These are phyloP conservation scores for Ctenomys sociabilis DNA, from an alignment of 2,113 vertebrate genomes.

Conservation along the genomic window DNA sequence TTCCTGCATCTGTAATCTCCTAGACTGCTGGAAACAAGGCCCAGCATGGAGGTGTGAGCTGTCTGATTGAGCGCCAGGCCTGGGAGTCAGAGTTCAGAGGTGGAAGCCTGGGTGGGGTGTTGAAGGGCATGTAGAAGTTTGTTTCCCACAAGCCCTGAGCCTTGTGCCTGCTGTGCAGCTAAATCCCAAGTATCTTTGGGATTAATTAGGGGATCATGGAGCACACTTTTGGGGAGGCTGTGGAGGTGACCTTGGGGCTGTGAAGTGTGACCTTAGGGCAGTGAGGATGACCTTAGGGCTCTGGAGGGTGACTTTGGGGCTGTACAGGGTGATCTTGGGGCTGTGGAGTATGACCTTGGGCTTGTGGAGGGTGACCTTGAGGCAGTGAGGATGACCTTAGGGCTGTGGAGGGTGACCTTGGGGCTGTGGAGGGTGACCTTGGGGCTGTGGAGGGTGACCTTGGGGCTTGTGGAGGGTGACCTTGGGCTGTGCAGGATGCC, in stretches of 20 bases:
- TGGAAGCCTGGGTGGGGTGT: background rate
- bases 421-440: too few relatives aligned
- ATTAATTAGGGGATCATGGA: background rate
- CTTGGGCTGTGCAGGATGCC: too few relatives aligned
- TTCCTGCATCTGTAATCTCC: background rate
- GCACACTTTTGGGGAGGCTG: background rate
- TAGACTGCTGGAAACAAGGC: background rate
- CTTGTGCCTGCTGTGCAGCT: background rate
- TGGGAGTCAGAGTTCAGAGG: background rate
- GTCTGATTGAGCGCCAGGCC: background rate
- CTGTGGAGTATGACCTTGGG: too few relatives aligned
- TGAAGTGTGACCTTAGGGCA: background rate
- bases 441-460: too few relatives aligned
- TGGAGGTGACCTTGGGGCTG: too few relatives aligned
- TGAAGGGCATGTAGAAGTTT: accelerated
- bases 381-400: too few relatives aligned
- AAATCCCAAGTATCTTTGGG: background rate
- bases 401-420: too few relatives aligned
- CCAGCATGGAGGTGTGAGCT: accelerated
- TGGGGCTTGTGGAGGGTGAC: too few relatives aligned
- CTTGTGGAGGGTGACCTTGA: too few relatives aligned
- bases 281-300: too few relatives aligned
- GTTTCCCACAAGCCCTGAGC: background rate
- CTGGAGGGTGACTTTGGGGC: too few relatives aligned
- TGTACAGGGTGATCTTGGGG: too few relatives aligned